These are phyloP conservation scores for Microcaecilia unicolor DNA, from an alignment of 2,797 vertebrate genomes.

Conservation along the genomic window DNA sequence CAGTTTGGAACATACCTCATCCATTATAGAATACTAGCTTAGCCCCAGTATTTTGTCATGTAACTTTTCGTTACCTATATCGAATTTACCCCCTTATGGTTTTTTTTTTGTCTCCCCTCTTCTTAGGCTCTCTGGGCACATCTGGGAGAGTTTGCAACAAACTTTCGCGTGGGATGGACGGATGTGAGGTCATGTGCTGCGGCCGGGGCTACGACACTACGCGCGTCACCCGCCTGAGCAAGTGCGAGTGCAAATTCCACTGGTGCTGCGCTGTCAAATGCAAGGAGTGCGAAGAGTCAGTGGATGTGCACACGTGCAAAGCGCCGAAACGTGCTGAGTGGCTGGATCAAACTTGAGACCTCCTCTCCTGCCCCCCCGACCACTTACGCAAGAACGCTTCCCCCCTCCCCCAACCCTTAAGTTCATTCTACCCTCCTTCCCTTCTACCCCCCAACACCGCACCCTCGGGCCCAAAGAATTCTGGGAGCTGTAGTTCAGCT, in stretches of 20 bases:
- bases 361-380: too few species aligned
- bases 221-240: constrained; percentile 78
- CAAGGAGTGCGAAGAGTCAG: constrained; percentile 83
- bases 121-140: constrained; percentile 85
- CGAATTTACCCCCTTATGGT: too few species aligned
- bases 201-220: constrained; percentile 94
- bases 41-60: too few species aligned
- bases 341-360: constrained; percentile 77
- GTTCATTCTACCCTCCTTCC: too few species aligned
- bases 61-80: too few species aligned
- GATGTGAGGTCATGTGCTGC: constrained; percentile 98
- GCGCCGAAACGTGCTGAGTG: constrained; percentile 86
- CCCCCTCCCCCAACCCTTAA: constrained; percentile 22
- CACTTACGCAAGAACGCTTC: neutral
- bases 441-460: too few species aligned
- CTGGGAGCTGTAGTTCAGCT: constrained; percentile 68
- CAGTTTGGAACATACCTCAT: too few species aligned
- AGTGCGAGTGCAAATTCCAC: constrained; percentile 97
- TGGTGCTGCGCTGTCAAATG: constrained; percentile 96
- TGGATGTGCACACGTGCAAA: constrained; percentile 94
- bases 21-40: too few species aligned
- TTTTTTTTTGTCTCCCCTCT: too few species aligned
- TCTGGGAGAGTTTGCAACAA: constrained; percentile 88
- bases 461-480: constrained; percentile 42
- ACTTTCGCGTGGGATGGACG: constrained; percentile 77